Evolutionary conservation across 92 coral and sea anemone genomes (phyloP), one percentile per base, ranked within the genome.

Genomic region (Bergia puertoricense): DNA sequence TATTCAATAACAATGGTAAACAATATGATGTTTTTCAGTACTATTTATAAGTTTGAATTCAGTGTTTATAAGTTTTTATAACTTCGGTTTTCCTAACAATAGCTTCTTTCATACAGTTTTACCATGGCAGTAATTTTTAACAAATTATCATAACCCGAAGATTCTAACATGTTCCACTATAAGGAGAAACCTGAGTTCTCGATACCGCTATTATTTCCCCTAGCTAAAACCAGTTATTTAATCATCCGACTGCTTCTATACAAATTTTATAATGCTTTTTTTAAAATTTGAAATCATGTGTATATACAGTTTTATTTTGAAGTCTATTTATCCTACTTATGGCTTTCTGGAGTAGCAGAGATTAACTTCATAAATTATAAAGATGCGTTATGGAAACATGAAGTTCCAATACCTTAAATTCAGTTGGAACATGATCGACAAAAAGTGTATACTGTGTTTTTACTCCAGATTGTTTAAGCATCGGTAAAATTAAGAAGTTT

Each of bases 281-380:
- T 9, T 30, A 36, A 30, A 72, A 39, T 37, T 4, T 72, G 42
- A 30, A 36, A 39, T 11, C 42, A 72, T 72, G 37, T 72, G 20
- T 14, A 0, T n/a, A 7, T 22, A 42, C 16, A 14, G 46, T 40
- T 76, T 76, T 76, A 18, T 20, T 42, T 8, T 42, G 23, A 45
- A 1, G 80, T 76, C 13, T 42, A 41, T 18, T 20, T 45, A 18
- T 76, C 23, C 54, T 76, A 40, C n/a, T 45, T 76, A 41, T 40
- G 51, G 8, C 80, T 42, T 39, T 76, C 30, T 42, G 30, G 42
- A 42, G 79, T 76, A 4, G 10, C 23, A 42, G 51, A 76, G 9
- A 40, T 41, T 42, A 76, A 20, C 79, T 76, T 76, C 79, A 76
- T 76, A 42, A 76, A 76, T 76, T 76, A 76, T 76, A 76, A 15